Evolutionary conservation across 1,140 invertebrate genomes (phyloP).

Genomic region (Trachymyrmex septentrionalis): DNA sequence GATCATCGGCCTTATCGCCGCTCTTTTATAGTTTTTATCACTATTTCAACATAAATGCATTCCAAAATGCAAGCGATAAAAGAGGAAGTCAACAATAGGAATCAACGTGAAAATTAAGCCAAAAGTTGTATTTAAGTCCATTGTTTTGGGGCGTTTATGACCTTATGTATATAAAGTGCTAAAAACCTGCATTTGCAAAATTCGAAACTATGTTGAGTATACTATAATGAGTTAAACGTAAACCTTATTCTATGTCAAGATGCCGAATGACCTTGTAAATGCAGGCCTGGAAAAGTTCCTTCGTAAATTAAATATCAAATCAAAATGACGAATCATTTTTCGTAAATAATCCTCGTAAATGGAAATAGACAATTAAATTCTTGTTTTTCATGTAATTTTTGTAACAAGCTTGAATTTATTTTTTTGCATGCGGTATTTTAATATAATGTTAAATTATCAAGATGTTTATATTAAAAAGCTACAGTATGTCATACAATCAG

Average conservation of each 20-base stretch:
- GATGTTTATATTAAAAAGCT: background rate
- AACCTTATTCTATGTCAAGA: slow-evolving; percentile 13
- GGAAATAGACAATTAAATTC: background rate
- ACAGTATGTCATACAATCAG: background rate
- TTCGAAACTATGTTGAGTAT: background rate
- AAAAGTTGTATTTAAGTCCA: background rate
- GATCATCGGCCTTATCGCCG: too few relatives aligned
- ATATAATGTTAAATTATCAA: background rate
- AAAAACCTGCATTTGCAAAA: slow-evolving; percentile 18
- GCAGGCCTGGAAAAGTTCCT: background rate
- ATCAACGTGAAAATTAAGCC: background rate
- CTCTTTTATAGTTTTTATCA: too few relatives aligned
- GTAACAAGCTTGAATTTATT: background rate
- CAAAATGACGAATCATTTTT: too few relatives aligned
- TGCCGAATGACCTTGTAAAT: background rate
- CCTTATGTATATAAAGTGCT: background rate
- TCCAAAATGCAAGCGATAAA: background rate
- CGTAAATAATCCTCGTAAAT: background rate
- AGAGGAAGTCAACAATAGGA: background rate
- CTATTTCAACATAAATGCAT: too few relatives aligned
- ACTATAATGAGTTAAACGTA: background rate
- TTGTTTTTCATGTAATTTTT: background rate
- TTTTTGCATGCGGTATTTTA: background rate
- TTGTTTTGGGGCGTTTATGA: background rate
- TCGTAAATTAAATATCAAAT: background rate